Base-by-base conservation (phyloP, 2,113 vertebrate genomes). In the Corythaeola cristata region DNA sequence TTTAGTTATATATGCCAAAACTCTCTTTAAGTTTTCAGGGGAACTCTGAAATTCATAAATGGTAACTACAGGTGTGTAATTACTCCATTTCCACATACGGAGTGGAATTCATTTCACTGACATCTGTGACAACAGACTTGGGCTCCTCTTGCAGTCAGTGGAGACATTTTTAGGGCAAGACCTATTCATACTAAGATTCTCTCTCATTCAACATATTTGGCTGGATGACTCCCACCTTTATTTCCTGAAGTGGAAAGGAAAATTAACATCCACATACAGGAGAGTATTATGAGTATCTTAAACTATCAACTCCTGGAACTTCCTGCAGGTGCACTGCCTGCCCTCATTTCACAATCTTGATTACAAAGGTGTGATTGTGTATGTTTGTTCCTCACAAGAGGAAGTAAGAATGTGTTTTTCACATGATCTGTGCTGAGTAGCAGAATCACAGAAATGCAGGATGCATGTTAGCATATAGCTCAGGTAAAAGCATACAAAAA, bases 161-260 rank as follows among this genome's bases (percentile, higher is more conserved):
- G 15, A 71, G 69, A 89, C 23, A 13, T 78, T 93, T 95, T 91
- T 75, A 85, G 85, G 66, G n/a, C 53, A 82, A 88, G 52, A 52
- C 26, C 53, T 85, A 30, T 41, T 92, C 77, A 75, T 50, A 50
- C 8, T 15, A 68, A 90, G 72, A 76, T 56, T 86, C 30, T 64
- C 24, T 71, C 47, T 87, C 30, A 62, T 35, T 53, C 0, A 0
- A 78, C 3, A 3, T 52, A 33, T 35, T 84, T 80, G 67, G 33
- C 64, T 76, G 35, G 26, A 67, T 89, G 33, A 67, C 20, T 81
- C n/a, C 47, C 52, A 78, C 47, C 8, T 89, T 85, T 53, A 73
- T 83, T 76, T 85, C 26, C 44, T 47, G 21, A 68, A 15, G 13
- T 56, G 12, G 62, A 82, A 82, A 80, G 47, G 73, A 91, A 85